Conservation (phyloP, 2,888 invertebrate genomes). For the Tipula helvola region DNA sequence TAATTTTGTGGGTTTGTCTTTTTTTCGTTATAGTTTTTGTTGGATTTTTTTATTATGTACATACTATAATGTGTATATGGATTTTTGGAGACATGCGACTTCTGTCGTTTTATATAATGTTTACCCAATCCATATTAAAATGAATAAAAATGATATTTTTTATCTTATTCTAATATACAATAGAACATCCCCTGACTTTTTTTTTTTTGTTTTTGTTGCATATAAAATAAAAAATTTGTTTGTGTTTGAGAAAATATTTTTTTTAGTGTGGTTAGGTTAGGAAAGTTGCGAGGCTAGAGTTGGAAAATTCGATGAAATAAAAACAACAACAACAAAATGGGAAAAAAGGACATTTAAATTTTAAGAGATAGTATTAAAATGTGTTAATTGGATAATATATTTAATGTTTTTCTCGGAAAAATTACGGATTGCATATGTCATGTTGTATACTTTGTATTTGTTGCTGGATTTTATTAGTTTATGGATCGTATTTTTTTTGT, state of each 20-base stretch:
- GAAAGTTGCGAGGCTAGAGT: background rate
- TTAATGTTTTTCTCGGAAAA: background rate
- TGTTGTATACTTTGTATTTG: background rate
- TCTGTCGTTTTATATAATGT: background rate
- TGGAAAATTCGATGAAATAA: background rate
- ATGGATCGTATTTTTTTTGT: background rate
- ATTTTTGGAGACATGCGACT: conserved; percentile 11
- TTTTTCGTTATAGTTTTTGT: background rate
- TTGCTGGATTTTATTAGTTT: background rate
- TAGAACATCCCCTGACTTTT: background rate
- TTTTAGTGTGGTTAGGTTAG: background rate
- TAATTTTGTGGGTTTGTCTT: conserved; percentile 9
- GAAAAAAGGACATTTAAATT: background rate
- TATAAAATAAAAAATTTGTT: background rate
- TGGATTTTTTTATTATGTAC: background rate
- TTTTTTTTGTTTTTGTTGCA: background rate
- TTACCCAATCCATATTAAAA: background rate
- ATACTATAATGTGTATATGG: background rate
- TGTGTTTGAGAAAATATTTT: background rate
- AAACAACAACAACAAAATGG: background rate
- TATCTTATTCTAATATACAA: background rate
- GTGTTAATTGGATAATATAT: background rate
- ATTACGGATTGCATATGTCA: background rate
- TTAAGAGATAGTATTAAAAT: background rate
- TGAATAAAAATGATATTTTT: background rate